These are phyloP conservation scores for Emydoidea blandingii DNA, from an alignment of 2,797 vertebrate species.

Conservation along the genomic window DNA sequence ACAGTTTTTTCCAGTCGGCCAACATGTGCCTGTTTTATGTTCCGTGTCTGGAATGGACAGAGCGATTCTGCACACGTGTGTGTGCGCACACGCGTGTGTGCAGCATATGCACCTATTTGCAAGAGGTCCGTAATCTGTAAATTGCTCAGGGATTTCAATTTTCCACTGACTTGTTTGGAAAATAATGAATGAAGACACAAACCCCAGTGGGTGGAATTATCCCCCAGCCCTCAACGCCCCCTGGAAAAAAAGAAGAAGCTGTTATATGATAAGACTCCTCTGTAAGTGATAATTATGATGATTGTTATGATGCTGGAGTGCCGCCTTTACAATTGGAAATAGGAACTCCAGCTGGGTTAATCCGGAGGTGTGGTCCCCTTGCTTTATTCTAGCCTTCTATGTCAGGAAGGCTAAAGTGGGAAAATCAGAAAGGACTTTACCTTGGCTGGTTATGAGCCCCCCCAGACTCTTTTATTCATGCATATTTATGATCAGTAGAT, in stretches of 20 bases:
- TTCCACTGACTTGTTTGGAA: conserved; percentile 76
- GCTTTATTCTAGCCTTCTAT: conserved; percentile 53
- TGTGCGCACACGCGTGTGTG: background rate
- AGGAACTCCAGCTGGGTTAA: conserved; percentile 76
- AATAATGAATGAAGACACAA: conserved; percentile 78
- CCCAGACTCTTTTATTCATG: conserved; percentile 66
- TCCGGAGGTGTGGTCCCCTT: conserved; percentile 70
- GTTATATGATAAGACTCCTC: conserved; percentile 81
- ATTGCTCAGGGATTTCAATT: conserved; percentile 76
- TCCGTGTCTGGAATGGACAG: background rate
- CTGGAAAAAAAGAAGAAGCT: conserved; percentile 66
- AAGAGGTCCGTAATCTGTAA: conserved; percentile 72
- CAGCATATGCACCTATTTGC: conserved; percentile 17
- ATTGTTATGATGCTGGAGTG: conserved; percentile 76
- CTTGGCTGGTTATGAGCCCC: conserved; percentile 73
- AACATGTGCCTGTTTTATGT: background rate
- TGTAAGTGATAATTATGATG: conserved; percentile 82
- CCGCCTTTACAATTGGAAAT: conserved; percentile 73
- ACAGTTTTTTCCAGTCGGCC: background rate
- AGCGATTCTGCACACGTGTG: background rate
- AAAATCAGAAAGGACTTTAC: conserved; percentile 73
- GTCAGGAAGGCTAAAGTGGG: conserved; percentile 55
- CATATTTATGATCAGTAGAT: conserved; percentile 76
- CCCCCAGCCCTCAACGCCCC: conserved; percentile 6
- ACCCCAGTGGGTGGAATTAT: conserved; percentile 74